Evolutionary conservation across 1,140 invertebrate species (phyloP), one percentile per base, ranked within the genome.

Genomic region (Plectus sambesii): DNA sequence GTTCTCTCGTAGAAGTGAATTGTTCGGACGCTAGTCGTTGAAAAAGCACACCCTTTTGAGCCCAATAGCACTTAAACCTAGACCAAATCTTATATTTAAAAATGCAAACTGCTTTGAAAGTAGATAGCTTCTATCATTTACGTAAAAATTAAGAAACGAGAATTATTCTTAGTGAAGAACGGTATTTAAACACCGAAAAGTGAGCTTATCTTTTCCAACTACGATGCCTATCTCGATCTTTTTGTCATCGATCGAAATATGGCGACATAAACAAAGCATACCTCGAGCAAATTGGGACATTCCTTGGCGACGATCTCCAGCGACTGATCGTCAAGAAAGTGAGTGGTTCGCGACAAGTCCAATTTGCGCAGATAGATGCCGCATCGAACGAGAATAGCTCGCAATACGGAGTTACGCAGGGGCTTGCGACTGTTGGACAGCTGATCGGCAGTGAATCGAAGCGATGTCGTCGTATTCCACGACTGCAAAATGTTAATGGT

Each of bases 311-410:
- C 59, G 26, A 68, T 33, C 29, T 50, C 46, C 6, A 67, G 19
- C 8, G 60, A 55, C 33, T 57, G 54, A 9, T 69, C 66, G 40
- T 66, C 60, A 12, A 66, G 38, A 12, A 45, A 48, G 55, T 69
- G 60, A 4, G 35, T 51, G 5, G 58, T 43, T 15, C 50, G 48
- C 15, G 60, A 59, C 3, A 69, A 24, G 54, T 68, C 60, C 5
- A 67, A 44, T 8, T 26, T 35, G 5, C 49, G 36, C 1, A 67
- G 40, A 47, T 68, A 52, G 8, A 37, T 35, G 6, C 66, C 57
- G 38, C 57, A 62, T 24, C 63, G 61, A 6, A 30, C 36, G 12
- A 65, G 49, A 49, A 65, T 48, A n/a, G 57, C 50, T 19, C 43
- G 51, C 15, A 64, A 30, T 38, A 66, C 60, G 20, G 19, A 27